phyloP scores from a whole-genome alignment of 2,888 invertebrate genomes.

The Calliopum simillimum region DNA sequence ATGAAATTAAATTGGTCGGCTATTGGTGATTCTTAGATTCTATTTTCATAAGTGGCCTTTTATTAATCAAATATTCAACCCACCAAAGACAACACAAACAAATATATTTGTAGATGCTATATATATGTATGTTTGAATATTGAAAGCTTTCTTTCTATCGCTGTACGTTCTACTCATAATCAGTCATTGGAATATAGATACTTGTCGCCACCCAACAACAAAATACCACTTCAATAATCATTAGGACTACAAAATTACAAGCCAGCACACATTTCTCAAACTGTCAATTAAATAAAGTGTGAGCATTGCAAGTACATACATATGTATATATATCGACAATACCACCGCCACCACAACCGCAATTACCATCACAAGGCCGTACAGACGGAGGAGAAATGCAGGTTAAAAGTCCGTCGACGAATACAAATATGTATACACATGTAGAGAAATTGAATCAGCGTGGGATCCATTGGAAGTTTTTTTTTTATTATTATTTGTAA shows the following conservation, averaged over 20 bases:
- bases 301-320: not conserved
- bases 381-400: no score
- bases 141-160: no score
- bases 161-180: not conserved
- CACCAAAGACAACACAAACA: not conserved
- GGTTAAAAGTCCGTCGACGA: no score
- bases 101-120: no score
- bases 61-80: slow-evolving; percentile 2
- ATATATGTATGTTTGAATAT: no score
- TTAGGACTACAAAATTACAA: not conserved
- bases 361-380: not conserved
- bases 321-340: not conserved
- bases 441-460: no score
- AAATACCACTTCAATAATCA: not conserved
- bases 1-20: not conserved
- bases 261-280: slow-evolving; percentile 5
- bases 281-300: slow-evolving; percentile 19
- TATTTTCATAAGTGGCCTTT: slow-evolving; percentile 13
- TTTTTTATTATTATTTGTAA: no score
- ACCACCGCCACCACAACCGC: not conserved
- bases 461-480: no score
- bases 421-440: no score
- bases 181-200: not conserved
- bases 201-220: no score
- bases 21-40: not conserved